Base-by-base conservation (phyloP, 2,113 vertebrate species). In the Hepsetus odoe region DNA sequence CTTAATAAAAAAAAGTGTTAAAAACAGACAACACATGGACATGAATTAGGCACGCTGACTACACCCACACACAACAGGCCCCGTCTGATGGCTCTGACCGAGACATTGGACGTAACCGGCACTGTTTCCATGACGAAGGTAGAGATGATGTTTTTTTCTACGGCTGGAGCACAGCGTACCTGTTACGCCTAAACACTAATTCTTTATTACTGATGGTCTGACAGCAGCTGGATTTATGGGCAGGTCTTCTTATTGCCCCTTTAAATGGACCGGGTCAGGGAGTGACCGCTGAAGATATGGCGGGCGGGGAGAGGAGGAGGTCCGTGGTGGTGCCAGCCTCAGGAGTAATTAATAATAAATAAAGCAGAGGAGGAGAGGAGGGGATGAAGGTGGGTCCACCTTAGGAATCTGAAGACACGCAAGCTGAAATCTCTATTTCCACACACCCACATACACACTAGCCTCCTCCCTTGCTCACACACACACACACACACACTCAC, bases 241-340 rank as follows among this genome's bases (percentile, higher is more conserved):
- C 11, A 53, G 18, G 0, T 71, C 42, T 51, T 30, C 32, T 70
- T 12, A 28, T 18, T 8, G 3, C 13, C 7, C 33, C 53, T 68
- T 59, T 5, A 73, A 72, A 30, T 65, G 22, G 38, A 20, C 14
- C 20, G 8, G 26, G 28, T n/a, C 18, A 69, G 71, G 77, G 68
- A 85, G 30, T 55, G 22, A 55, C 20, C n/a, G 69, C 77, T 83
- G 74, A 80, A 78, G 35, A 9, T 22, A 9, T 5, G 77, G 38
- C 44, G 24, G 67, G 28, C 58, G 62, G 51, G 59, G 75, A 71
- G 70, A 85, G 72, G 81, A 38, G 8, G 33, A 73, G 76, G 82
- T 84, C 69, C 80, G 2, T 30, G 81, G 62, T 76, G 67, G 80
- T 92, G 90, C 90, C 90, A 92, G 89, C 71, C 85, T 28, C 90